Percentiles rank a stretch among this genome's conserved stretches.
These are phyloP conservation scores for Mirza zaza DNA, from an alignment of 2,113 vertebrate genomes.

Conservation along the genomic window DNA sequence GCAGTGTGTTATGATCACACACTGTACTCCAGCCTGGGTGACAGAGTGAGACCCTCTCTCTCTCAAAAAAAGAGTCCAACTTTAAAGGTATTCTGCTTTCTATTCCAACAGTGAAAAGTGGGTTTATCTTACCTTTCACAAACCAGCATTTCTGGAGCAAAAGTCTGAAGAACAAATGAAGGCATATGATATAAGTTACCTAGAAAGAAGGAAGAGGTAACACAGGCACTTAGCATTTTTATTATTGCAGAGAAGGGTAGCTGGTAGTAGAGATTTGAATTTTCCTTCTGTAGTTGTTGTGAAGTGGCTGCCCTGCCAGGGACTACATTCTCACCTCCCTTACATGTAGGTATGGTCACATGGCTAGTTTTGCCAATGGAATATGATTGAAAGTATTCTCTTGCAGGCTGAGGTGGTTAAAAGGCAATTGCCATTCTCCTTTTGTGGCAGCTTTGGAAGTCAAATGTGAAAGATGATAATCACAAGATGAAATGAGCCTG, in stretches of 20 bases:
- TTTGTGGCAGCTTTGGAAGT: slow-evolving; percentile 17
- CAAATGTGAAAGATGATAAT: neutral
- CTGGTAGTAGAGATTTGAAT: neutral
- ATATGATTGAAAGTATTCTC: slow-evolving; percentile 3
- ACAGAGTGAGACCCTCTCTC: too few species aligned
- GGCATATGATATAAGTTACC: slow-evolving; percentile 31
- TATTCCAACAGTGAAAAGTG: neutral
- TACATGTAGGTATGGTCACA: neutral
- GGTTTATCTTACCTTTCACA: slow-evolving; percentile 64
- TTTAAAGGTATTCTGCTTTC: neutral
- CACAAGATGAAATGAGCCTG: neutral
- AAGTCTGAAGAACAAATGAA: slow-evolving; percentile 63
- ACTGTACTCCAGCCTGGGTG: too few species aligned
- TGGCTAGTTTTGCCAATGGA: neutral
- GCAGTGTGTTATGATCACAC: too few species aligned
- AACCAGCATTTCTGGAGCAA: slow-evolving; percentile 60
- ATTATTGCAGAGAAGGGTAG: neutral
- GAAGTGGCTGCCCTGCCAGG: neutral
- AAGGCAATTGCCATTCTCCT: neutral
- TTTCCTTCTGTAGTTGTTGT: neutral
- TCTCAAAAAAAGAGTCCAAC: neutral
- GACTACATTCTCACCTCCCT: neutral
- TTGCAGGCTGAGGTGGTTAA: slow-evolving; percentile 18
- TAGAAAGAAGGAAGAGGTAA: slow-evolving; percentile 37
- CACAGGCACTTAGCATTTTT: slow-evolving; percentile 16